Base-by-base conservation (phyloP, 1,140 invertebrate species). In the Scaptomyza graminum region DNA sequence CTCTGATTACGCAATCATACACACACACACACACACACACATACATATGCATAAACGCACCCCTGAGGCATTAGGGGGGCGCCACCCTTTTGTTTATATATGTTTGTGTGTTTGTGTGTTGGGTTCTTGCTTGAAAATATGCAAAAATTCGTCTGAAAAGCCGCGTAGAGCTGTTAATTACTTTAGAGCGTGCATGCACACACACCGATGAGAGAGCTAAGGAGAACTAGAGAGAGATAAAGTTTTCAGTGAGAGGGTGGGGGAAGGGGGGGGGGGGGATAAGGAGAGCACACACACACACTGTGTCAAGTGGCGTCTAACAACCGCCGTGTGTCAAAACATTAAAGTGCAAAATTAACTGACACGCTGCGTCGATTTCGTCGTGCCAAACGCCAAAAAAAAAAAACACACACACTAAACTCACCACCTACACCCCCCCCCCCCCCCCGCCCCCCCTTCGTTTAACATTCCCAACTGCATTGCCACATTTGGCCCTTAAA, bases 281-380 rank as follows among this genome's bases (percentile, higher is more conserved):
- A n/a, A n/a, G n/a, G n/a, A n/a, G n/a, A n/a, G n/a, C n/a, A 43
- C 41, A 44, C 25, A 56, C 25, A 59, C 13, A 28, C 43, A 22
- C 16, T 12, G 55, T 31, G 28, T 66, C 56, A 75, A 75, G 68
- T 75, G 73, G 68, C 62, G 54, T 73, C 56, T 76, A 76, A 76
- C 74, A 76, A 73, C 52, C 69, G 69, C 59, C 55, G 65, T 73
- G 69, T 67, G 69, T 67, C 74, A 68, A 63, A 76, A 73, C 74
- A 76, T 76, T 76, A 76, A 76, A 76, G 69, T 73, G 74, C 68
- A 73, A 60, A 76, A 73, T 76, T 67, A 76, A 76, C 69, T 63
- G 74, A 68, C 74, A 68, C 72, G 69, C 74, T 69, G 69, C 74
- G 57, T 68, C 57, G 54, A 73, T 68, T 73, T 73, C 46, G 55